Base-by-base conservation (phyloP, 2,113 vertebrate genomes). In the Daubentonia madagascariensis region DNA sequence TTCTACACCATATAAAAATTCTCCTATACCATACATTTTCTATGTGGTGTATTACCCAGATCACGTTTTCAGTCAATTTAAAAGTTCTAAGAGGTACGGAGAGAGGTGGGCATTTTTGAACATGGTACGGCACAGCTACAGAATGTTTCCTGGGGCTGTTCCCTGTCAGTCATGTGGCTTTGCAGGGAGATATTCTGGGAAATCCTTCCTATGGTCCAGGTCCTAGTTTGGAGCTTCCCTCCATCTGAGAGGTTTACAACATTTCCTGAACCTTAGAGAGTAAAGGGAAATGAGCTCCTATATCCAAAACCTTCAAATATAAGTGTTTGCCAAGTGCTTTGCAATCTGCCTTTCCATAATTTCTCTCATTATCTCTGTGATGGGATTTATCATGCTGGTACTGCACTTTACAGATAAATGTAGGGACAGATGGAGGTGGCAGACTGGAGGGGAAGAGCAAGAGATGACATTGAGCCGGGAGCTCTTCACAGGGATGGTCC, bases 371-470 rank as follows among this genome's bases (percentile, higher is more conserved):
- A 65, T 84, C 54, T 91, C 89, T 68, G 73, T 4, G 61, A 70
- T 79, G 73, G 68, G 79, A 59, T 59, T 65, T 75, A n/a, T 83
- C 75, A n/a, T 75, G 85, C 70, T 20, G 68, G 67, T 35, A 25
- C 73, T n/a, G 43, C 54, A 18, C 68, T 73, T 80, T 40, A 40
- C 68, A 43, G 89, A 48, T 93, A 37, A 84, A 59, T 35, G 79
- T 43, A 12, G 87, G 70, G 96, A 86, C 84, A 95, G 94, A 95
- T 90, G 95, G 92, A 96, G 79, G 80, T 11, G 89, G 63, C 92
- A 95, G 93, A 65, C 81, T 52, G 86, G 85, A 91, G 81, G 70
- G 68, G 87, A 80, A 30, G 87, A 86, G 84, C 80, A 87, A 32
- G 95, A 57, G 85, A 12, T 72, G 94, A 75, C 68, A 65, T 28